Percentiles rank a stretch among this genome's conserved stretches.
phyloP scores from a whole-genome alignment of 2,113 vertebrate genomes.

The Cavia aperea region DNA sequence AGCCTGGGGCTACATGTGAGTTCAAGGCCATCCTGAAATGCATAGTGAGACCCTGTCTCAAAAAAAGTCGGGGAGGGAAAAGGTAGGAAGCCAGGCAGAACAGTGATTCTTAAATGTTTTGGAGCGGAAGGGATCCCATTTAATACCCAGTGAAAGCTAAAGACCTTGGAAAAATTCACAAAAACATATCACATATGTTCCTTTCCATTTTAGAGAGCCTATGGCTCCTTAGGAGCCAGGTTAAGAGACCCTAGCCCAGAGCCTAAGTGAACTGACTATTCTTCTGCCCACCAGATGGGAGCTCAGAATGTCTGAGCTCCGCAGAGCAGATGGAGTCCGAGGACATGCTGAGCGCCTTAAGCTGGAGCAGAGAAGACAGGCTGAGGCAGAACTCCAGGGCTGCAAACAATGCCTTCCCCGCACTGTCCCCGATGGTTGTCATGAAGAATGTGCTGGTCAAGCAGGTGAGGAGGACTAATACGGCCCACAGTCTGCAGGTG shows the following conservation, averaged over 20 bases:
- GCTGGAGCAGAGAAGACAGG: slow-evolving; percentile 68
- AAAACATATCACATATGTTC: neutral
- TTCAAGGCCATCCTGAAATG: neutral
- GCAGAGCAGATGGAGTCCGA: slow-evolving; percentile 86
- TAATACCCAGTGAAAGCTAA: slow-evolving; percentile 11
- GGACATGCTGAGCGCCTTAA: slow-evolving; percentile 73
- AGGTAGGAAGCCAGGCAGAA: neutral
- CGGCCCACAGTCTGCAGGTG: neutral
- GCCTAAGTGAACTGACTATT: slow-evolving; percentile 25
- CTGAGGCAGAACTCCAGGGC: slow-evolving; percentile 70
- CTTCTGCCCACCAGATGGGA: slow-evolving; percentile 79
- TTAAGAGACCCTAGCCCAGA: neutral
- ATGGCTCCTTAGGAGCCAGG: neutral
- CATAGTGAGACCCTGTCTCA: neutral
- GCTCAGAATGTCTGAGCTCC: slow-evolving; percentile 85
- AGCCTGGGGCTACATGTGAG: neutral
- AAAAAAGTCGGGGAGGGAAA: neutral
- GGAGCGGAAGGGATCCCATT: neutral
- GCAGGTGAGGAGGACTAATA: slow-evolving; percentile 77
- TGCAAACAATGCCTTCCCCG: slow-evolving; percentile 75
- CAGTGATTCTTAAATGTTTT: neutral
- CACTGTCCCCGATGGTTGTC: slow-evolving; percentile 84
- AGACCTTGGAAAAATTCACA: neutral
- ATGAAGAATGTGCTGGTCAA: slow-evolving; percentile 91
- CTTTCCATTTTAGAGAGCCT: neutral